Conservation (phyloP, 2,113 vertebrate species). For the Salminus brasiliensis region DNA sequence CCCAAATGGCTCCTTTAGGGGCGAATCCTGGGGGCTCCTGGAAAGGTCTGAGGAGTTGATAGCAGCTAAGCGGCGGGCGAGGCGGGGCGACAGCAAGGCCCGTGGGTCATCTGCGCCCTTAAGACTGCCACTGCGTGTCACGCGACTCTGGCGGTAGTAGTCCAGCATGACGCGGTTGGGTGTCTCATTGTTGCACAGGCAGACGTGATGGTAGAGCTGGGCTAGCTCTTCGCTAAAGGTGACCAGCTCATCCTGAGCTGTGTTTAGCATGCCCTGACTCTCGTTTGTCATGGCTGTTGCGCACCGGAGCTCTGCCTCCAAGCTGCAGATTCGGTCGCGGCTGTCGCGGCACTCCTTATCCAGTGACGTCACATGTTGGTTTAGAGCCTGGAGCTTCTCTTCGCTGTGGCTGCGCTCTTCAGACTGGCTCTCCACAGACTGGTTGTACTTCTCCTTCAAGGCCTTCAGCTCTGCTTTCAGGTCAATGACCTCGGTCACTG, state of each 20-base stretch:
- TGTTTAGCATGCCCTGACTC: constrained; percentile 89
- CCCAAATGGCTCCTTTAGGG: constrained; percentile 75
- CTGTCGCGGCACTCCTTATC: constrained; percentile 85
- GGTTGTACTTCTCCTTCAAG: constrained; percentile 94
- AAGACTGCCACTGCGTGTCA: constrained; percentile 88
- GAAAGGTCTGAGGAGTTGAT: constrained; percentile 74
- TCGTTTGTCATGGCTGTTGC: constrained; percentile 81
- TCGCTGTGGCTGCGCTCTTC: constrained; percentile 86
- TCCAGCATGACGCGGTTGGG: constrained; percentile 98
- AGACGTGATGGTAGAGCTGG: constrained; percentile 97
- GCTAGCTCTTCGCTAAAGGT: constrained; percentile 97
- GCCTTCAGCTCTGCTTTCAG: constrained; percentile 96
- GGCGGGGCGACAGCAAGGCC: constrained; percentile 88
- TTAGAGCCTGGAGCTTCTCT: constrained; percentile 79
- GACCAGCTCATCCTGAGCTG: constrained; percentile 94
- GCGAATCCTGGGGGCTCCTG: constrained; percentile 81
- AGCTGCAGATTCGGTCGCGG: constrained; percentile 79
- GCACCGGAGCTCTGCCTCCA: constrained; percentile 89
- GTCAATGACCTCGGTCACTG: constrained; percentile 95
- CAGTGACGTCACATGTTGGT: constrained; percentile 83
- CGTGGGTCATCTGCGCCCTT: constrained; percentile 91
- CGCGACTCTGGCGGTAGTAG: constrained; percentile 94
- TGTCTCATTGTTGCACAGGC: constrained; percentile 97
- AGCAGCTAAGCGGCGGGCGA: constrained; percentile 84
- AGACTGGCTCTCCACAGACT: constrained; percentile 86